phyloP scores from a whole-genome alignment of 2,888 invertebrate genomes.

The Drosophila bunnanda region DNA sequence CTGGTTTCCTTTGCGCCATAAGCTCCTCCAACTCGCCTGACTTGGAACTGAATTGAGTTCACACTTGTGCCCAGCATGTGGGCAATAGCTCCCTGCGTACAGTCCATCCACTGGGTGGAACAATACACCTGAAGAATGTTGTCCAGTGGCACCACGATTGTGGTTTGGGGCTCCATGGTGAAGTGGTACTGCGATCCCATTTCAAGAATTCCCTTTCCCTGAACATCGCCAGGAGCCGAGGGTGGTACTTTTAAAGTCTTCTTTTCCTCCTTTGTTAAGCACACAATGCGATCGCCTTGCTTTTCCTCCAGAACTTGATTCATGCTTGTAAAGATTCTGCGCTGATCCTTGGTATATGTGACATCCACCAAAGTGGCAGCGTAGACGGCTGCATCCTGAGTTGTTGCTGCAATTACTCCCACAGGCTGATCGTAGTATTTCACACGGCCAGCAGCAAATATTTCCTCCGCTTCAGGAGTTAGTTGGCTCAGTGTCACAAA shows the following conservation, averaged over 20 bases:
- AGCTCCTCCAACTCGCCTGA: conserved; percentile 91
- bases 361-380: conserved; percentile 87
- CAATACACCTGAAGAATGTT: conserved; percentile 89
- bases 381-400: conserved; percentile 85
- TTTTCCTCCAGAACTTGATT: conserved; percentile 85
- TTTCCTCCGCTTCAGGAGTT: conserved; percentile 81
- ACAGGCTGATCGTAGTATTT: conserved; percentile 90
- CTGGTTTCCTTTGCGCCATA: conserved; percentile 92
- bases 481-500: conserved; percentile 85
- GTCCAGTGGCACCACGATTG: conserved; percentile 88
- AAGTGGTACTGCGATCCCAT: conserved; percentile 90
- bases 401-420: conserved; percentile 89
- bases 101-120: conserved; percentile 88
- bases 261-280: conserved; percentile 18
- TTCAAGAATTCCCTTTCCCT: conserved; percentile 85
- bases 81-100: conserved; percentile 87
- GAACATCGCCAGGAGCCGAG: conserved; percentile 54
- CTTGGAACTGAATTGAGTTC: conserved; percentile 90
- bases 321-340: conserved; percentile 75
- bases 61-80: conserved; percentile 86
- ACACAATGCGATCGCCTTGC: conserved; percentile 63
- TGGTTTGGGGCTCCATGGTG: conserved; percentile 90
- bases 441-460: conserved; percentile 73
- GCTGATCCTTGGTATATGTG: conserved; percentile 83
- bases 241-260: neutral